Conservation (phyloP, 2,113 vertebrate genomes). For the Abramis brama region DNA sequence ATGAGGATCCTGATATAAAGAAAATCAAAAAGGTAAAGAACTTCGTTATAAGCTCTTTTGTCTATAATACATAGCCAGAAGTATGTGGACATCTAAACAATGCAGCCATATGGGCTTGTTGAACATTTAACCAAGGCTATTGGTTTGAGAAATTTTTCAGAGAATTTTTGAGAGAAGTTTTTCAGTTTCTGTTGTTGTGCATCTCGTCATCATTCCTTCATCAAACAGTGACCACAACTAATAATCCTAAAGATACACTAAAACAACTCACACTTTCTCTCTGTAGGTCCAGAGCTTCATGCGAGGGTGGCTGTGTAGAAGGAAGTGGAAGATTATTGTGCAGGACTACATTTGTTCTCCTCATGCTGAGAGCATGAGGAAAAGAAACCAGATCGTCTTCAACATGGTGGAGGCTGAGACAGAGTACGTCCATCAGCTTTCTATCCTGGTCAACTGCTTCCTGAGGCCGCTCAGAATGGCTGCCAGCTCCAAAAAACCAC, state of each 20-base stretch:
- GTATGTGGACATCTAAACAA: background rate
- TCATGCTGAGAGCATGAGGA: slow-evolving; percentile 98
- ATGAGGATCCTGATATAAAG: slow-evolving; percentile 97
- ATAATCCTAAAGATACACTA: background rate
- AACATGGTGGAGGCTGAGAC: slow-evolving; percentile 98
- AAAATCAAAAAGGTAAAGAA: slow-evolving; percentile 96
- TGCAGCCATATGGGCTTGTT: background rate
- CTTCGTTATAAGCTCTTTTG: background rate
- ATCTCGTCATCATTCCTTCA: background rate
- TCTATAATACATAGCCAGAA: background rate
- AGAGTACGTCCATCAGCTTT: slow-evolving; percentile 96
- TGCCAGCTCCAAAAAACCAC: slow-evolving; percentile 96
- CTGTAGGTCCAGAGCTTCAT: slow-evolving; percentile 97
- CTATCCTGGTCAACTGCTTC: slow-evolving; percentile 93
- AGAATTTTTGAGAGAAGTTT: background rate
- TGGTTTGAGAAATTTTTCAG: background rate
- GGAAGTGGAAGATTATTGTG: slow-evolving; percentile 99
- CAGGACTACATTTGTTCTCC: slow-evolving; percentile 99
- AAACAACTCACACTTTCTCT: slow-evolving; percentile 2
- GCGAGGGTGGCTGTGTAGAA: slow-evolving; percentile 95
- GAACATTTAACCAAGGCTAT: background rate
- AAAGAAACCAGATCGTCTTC: slow-evolving; percentile 98
- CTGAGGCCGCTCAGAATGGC: slow-evolving; percentile 95
- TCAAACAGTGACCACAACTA: background rate
- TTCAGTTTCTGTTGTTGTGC: no score